A percentile compares a stretch with the other conserved stretches of the same genome.
Evolutionary conservation across 1,140 invertebrate genomes (phyloP).

Genomic region (Ridgeia piscesae): DNA sequence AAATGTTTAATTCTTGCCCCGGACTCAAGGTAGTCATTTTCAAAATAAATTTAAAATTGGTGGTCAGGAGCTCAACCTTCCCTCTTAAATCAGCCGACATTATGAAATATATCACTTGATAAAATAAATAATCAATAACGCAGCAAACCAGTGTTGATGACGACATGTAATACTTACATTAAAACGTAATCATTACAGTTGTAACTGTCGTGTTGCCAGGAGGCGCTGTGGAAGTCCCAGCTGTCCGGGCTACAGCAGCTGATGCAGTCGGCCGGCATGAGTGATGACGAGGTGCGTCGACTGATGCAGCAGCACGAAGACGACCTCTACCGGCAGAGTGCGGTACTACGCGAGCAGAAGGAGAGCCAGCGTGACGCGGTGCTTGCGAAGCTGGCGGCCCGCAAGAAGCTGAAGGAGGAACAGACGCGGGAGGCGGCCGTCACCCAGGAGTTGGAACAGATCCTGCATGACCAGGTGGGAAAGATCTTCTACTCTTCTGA

Average conservation of each 20-base stretch:
- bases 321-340: conserved; percentile 30
- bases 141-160: too few species aligned
- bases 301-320: conserved; percentile 42
- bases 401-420: conserved; percentile 50
- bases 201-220: not conserved
- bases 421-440: conserved; percentile 48
- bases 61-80: too few species aligned
- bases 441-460: conserved; percentile 45
- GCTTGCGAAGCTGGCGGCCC: conserved; percentile 47
- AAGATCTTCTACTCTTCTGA: not conserved
- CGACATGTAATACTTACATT: too few species aligned
- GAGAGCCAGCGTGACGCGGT: conserved; percentile 43
- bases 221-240: not conserved
- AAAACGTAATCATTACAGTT: conserved; percentile 34
- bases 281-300: conserved; percentile 39
- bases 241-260: not conserved
- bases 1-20: too few species aligned
- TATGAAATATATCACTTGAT: too few species aligned
- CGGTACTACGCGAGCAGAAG: conserved; percentile 33
- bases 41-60: too few species aligned
- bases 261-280: not conserved
- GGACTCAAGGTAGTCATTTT: too few species aligned
- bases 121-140: too few species aligned
- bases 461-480: conserved; percentile 48
- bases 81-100: too few species aligned